These are phyloP conservation scores for Heliconius melpomene DNA, from an alignment of 1,140 invertebrate species.

Conservation along the genomic window DNA sequence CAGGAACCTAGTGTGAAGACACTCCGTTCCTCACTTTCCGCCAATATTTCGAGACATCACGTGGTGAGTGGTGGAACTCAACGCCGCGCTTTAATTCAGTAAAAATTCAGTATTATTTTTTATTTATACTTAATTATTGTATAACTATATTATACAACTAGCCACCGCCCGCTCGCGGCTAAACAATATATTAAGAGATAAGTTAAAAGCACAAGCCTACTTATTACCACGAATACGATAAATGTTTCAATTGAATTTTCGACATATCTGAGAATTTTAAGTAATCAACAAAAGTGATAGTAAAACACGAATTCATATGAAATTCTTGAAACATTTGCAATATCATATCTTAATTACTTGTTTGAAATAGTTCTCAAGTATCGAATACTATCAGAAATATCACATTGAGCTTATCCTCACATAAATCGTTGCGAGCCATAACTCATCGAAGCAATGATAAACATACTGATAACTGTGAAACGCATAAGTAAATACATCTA, in stretches of 20 bases:
- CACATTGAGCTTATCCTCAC: slow-evolving; percentile 1
- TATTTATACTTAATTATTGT: too few species aligned
- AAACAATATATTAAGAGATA: too few species aligned
- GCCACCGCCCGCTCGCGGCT: too few species aligned
- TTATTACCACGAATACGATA: background rate
- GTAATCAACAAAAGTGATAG: background rate
- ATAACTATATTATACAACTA: too few species aligned
- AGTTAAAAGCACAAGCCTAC: background rate
- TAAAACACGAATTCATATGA: background rate
- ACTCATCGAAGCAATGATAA: slow-evolving; percentile 4
- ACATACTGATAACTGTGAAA: background rate
- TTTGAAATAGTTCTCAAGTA: slow-evolving; percentile 23
- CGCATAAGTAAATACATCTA: slow-evolving; percentile 11
- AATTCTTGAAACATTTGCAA: background rate
- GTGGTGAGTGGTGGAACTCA: too few species aligned
- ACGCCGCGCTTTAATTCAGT: too few species aligned
- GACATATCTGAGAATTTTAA: background rate
- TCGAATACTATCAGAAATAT: background rate
- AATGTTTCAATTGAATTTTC: background rate
- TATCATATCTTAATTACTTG: slow-evolving; percentile 5
- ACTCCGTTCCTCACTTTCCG: too few species aligned
- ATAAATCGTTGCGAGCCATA: background rate
- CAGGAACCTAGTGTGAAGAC: too few species aligned
- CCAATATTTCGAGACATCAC: too few species aligned
- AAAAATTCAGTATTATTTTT: too few species aligned